phyloP scores from a whole-genome alignment of 2,797 vertebrate species.

The Cheirogaleus major region DNA sequence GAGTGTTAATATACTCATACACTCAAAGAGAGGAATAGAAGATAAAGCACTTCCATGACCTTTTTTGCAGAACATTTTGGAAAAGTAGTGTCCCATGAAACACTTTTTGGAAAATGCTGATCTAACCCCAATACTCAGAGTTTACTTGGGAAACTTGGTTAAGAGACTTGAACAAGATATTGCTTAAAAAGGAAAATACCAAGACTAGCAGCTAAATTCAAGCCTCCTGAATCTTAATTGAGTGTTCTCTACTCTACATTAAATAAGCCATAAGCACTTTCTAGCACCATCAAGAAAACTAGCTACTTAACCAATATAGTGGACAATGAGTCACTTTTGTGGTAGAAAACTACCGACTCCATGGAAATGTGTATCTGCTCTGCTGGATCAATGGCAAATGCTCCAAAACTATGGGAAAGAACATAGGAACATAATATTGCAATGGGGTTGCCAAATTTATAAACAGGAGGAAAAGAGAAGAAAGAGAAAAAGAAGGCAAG shows the following conservation, averaged over 20 bases:
- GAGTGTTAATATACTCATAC: background rate
- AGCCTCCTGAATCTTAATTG: background rate
- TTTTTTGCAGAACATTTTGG: background rate
- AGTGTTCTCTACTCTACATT: background rate
- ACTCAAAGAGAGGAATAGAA: background rate
- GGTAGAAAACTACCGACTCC: background rate
- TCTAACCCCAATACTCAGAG: background rate
- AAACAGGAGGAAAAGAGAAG: background rate
- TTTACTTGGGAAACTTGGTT: background rate
- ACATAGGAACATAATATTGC: background rate
- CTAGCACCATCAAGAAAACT: background rate
- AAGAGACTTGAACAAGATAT: constrained; percentile 8
- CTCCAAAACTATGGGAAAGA: background rate
- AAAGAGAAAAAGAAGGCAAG: background rate
- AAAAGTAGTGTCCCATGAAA: background rate
- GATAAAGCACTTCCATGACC: background rate
- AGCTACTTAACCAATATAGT: background rate
- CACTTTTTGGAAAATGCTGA: background rate
- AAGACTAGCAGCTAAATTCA: background rate
- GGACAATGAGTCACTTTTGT: background rate
- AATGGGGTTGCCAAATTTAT: background rate
- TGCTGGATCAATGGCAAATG: background rate
- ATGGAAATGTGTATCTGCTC: background rate
- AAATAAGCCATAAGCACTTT: background rate
- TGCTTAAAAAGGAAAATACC: background rate